phyloP scores from a whole-genome alignment of 2,797 vertebrate species.

The Pithecia hirsuta region DNA sequence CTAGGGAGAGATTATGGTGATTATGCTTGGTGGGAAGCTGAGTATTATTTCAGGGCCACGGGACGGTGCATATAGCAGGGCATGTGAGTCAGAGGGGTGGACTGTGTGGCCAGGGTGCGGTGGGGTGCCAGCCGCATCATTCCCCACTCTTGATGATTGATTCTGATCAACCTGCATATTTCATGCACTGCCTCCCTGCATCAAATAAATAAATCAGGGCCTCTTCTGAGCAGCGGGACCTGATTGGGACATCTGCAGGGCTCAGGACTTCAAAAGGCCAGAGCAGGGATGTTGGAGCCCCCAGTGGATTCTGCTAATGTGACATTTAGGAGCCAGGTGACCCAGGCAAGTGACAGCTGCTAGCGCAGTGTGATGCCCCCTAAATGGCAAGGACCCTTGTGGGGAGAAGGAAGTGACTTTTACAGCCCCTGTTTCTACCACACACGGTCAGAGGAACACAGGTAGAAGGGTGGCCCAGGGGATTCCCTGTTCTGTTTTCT shows the following conservation, averaged over 20 bases:
- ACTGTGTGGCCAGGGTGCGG: fast-evolving
- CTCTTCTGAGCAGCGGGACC: not conserved
- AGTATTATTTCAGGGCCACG: not conserved
- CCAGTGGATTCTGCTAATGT: conserved; percentile 81
- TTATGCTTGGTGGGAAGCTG: not conserved
- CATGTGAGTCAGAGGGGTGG: not conserved
- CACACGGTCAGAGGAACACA: conserved; percentile 24
- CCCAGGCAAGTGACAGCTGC: conserved; percentile 68
- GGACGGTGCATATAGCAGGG: not conserved
- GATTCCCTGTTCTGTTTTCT: conserved; percentile 12
- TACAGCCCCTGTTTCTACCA: conserved; percentile 13
- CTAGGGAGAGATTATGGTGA: conserved; percentile 6
- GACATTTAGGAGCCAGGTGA: conserved; percentile 83
- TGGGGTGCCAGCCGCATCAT: not conserved
- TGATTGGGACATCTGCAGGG: conserved; percentile 49
- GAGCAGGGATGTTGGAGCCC: conserved; percentile 67
- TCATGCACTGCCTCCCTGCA: not conserved
- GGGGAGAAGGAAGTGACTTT: conserved; percentile 61
- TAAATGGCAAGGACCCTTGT: conserved; percentile 57
- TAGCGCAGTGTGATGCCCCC: conserved; percentile 15
- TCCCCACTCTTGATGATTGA: not conserved
- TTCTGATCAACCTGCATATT: conserved; percentile 52
- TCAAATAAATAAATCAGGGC: conserved; percentile 73
- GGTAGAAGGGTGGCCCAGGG: not conserved
- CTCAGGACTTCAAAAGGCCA: conserved; percentile 78